Conservation (phyloP, 2,888 invertebrate genomes). For the Frankliniella fusca region DNA sequence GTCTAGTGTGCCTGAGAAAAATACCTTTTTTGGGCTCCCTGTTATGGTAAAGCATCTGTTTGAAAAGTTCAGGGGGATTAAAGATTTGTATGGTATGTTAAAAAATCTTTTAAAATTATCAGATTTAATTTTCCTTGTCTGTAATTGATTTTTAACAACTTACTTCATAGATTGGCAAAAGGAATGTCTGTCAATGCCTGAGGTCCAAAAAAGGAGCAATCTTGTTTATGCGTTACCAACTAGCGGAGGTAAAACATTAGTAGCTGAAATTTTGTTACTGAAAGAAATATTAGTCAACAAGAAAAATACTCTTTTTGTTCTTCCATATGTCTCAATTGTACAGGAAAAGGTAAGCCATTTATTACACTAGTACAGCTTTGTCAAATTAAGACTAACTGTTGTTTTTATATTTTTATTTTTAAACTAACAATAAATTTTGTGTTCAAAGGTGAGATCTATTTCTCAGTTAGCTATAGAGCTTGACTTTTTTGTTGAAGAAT, state of each 20-base stretch:
- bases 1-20: neutral
- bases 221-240: slow-evolving; percentile 91
- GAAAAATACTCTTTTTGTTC: slow-evolving; percentile 79
- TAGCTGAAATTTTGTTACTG: slow-evolving; percentile 91
- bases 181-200: slow-evolving; percentile 78
- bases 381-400: neutral
- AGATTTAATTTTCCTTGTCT: neutral
- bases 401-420: slow-evolving; percentile 18
- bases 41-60: slow-evolving; percentile 64
- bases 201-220: slow-evolving; percentile 68
- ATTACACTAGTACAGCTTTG: neutral
- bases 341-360: slow-evolving; percentile 79
- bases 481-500: slow-evolving; percentile 89
- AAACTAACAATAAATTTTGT: slow-evolving; percentile 31
- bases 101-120: neutral
- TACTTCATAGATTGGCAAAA: slow-evolving; percentile 79
- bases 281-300: slow-evolving; percentile 74
- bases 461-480: slow-evolving; percentile 82
- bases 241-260: slow-evolving; percentile 94
- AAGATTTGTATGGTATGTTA: slow-evolving; percentile 69
- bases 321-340: slow-evolving; percentile 94
- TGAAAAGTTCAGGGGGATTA: slow-evolving; percentile 70
- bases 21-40: slow-evolving; percentile 74
- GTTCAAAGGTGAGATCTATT: slow-evolving; percentile 68
- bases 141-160: slow-evolving; percentile 26